Conservation (phyloP, 2,113 vertebrate species). For the Jaculus jaculus region DNA sequence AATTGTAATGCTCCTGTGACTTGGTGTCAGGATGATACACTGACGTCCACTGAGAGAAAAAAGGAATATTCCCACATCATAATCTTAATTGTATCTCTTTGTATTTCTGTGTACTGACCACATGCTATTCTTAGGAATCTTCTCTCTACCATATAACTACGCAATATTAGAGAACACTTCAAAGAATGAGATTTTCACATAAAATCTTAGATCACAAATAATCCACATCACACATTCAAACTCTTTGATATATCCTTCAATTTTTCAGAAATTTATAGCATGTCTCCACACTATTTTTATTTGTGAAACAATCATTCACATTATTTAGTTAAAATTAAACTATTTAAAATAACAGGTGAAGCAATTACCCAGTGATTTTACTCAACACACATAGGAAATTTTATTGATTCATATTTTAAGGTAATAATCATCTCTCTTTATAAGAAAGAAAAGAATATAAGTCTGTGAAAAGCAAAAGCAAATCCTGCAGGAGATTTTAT, state of each 20-base stretch:
- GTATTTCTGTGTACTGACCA: background rate
- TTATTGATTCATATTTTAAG: background rate
- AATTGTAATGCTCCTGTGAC: background rate
- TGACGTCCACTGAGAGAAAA: background rate
- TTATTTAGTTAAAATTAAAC: background rate
- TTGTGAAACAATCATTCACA: background rate
- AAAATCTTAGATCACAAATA: background rate
- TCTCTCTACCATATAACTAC: background rate
- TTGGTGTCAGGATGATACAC: background rate
- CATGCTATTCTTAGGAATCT: background rate
- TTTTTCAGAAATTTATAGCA: background rate
- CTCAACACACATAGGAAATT: background rate
- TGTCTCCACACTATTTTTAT: background rate
- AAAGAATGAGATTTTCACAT: background rate
- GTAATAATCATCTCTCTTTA: background rate
- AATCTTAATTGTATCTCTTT: background rate
- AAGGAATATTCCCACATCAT: background rate
- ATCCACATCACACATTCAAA: background rate
- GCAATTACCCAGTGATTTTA: background rate
- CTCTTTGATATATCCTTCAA: background rate
- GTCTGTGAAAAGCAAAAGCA: background rate
- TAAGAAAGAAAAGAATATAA: background rate
- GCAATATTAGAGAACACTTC: background rate
- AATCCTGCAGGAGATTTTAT: constrained; percentile 14
- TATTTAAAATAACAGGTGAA: background rate